Base-by-base conservation (phyloP, 2,797 vertebrate genomes). In the Myiothlypis coronata region DNA sequence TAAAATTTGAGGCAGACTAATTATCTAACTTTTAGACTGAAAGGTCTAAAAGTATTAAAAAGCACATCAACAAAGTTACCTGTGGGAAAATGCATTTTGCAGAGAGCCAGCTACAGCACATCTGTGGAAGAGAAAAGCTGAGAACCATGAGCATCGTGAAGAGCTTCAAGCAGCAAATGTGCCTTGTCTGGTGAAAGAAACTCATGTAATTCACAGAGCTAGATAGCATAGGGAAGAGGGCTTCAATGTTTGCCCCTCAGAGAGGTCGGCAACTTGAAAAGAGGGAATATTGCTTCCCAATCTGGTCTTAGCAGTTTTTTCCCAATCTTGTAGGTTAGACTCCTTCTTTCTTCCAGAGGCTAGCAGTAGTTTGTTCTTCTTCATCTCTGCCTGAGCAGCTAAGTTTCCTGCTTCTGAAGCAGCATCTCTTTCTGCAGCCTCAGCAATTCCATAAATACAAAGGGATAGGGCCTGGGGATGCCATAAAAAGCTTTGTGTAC, bases 1-100 rank as follows among this genome's bases (percentile, higher is more conserved):
- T 83, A 77, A 74, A 71, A 89, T 84, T 87, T 87, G 79, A 89
- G 82, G n/a, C 41, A 91, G 80, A 82, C 27, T 87, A 93, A 80
- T 87, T 80, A 74, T n/a, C 60, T 64, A 76, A 75, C 77, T 89
- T 91, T 11, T 39, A 83, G 43, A 34, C 39, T 85, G 69, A 83
- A 80, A 83, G 56, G 60, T 64, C 75, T 94, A 64, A 85, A 87
- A 93, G 64, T 78, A 78, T 6, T 50, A 59, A 80, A 87, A 80
- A 87, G 49, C 53, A 87, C 53, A 80, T 72, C 56, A 67, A 89
- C 59, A 83, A 22, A 68, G 49, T 43, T 83, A 89, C 77, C 46
- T n/a, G 32, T 13, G 5, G 59, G 41, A 86, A 88, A 91, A 88
- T 9, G 21, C 24, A 47, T 60, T 96, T 49, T 77, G 56, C 64